Conservation (phyloP, 35 echinoderm and acorn worm genomes). For the Ophioderma brevispina region DNA sequence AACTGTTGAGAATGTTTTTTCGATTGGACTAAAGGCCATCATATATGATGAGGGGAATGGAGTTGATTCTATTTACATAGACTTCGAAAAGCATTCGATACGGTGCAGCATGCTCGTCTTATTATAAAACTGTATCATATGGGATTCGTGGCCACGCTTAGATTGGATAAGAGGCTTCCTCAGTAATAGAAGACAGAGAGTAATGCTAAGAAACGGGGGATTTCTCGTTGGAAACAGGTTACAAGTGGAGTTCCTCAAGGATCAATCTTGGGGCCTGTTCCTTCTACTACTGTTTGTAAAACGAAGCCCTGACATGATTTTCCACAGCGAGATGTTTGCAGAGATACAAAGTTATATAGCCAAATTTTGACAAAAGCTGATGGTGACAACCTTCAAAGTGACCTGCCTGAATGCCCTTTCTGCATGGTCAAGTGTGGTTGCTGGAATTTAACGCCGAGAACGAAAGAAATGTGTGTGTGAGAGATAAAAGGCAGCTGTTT, state of each 20-base stretch:
- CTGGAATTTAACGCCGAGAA: no score
- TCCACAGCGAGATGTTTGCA: slow-evolving; percentile 32
- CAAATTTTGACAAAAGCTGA: neutral
- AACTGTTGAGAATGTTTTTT: no score
- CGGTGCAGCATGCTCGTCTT: slow-evolving; percentile 2
- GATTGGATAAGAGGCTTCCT: slow-evolving; percentile 21
- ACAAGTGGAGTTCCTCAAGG: slow-evolving; percentile 55
- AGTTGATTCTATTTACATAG: slow-evolving; percentile 47
- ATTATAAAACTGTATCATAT: slow-evolving; percentile 26
- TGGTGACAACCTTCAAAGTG: slow-evolving; percentile 36
- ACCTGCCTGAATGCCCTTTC: slow-evolving; percentile 43
- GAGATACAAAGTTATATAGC: slow-evolving; percentile 48
- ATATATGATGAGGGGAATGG: slow-evolving; percentile 24
- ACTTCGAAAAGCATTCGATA: slow-evolving; percentile 30
- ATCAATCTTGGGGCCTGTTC: slow-evolving; percentile 27
- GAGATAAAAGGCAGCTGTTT: neutral
- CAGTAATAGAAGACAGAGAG: slow-evolving; percentile 25
- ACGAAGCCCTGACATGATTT: slow-evolving; percentile 37
- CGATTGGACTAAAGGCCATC: slow-evolving; percentile 32
- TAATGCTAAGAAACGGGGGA: slow-evolving; percentile 42
- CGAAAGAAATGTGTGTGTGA: slow-evolving; percentile 58
- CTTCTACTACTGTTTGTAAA: slow-evolving; percentile 50
- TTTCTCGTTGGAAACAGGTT: slow-evolving; percentile 37
- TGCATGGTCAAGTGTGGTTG: slow-evolving; percentile 46
- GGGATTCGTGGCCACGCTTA: neutral